Conservation (phyloP, 2,113 vertebrate genomes). For the Hippoglossus stenolepis region DNA sequence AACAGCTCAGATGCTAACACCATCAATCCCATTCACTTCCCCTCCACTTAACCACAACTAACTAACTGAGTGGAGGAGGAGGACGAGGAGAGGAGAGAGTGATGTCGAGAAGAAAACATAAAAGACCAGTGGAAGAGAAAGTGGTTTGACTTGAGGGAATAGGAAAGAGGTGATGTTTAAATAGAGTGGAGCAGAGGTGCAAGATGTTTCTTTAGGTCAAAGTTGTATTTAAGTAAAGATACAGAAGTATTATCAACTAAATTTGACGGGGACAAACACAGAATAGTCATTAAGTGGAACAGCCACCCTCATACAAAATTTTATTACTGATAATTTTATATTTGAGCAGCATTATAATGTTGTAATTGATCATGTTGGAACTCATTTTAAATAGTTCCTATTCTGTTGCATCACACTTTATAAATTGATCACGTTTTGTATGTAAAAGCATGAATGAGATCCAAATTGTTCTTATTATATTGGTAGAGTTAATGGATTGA, state of each 20-base stretch:
- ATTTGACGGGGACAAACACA: neutral
- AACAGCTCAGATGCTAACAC: slow-evolving; percentile 89
- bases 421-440: too few species aligned
- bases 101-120: slow-evolving; percentile 5
- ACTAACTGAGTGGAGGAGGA: slow-evolving; percentile 69
- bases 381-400: too few species aligned
- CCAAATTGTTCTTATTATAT: too few species aligned
- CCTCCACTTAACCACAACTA: slow-evolving; percentile 76
- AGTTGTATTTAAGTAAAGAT: neutral
- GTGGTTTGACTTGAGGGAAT: neutral
- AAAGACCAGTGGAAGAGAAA: neutral
- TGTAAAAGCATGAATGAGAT: too few species aligned
- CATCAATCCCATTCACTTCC: slow-evolving; percentile 95
- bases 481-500: too few species aligned
- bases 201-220: neutral
- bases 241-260: neutral
- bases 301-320: too few species aligned
- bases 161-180: neutral
- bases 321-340: neutral
- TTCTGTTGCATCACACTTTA: too few species aligned
- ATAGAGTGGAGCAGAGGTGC: neutral
- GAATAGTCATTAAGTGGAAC: too few species aligned
- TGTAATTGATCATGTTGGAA: neutral
- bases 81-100: slow-evolving; percentile 59
- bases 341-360: neutral